Conservation (phyloP, 2,797 vertebrate genomes). For the Gallinago stenura region DNA sequence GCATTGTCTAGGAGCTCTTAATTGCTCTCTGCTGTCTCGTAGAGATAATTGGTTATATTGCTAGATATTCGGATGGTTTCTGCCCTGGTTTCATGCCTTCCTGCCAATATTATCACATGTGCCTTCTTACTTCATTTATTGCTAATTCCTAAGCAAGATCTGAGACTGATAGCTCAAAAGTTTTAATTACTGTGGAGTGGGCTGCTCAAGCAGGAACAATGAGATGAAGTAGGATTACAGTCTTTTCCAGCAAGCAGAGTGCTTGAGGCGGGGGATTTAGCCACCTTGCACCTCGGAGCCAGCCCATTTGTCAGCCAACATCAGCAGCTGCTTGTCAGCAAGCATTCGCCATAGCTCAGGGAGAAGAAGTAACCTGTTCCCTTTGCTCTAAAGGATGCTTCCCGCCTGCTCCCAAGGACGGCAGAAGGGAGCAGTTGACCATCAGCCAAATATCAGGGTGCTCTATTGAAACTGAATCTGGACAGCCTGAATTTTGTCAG, state of each 20-base stretch:
- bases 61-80: not conserved
- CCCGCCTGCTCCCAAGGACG: not conserved
- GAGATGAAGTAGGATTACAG: not conserved
- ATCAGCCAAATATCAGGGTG: not conserved
- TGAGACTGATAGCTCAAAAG: not conserved
- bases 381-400: not conserved
- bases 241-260: not conserved
- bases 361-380: not conserved
- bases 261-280: not conserved
- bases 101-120: not conserved
- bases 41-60: not conserved
- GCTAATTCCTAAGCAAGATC: not conserved
- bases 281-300: not conserved
- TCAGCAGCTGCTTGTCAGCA: not conserved
- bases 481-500: not conserved
- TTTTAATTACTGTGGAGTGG: not conserved
- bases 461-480: not conserved
- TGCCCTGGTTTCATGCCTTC: not conserved
- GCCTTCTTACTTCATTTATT: not conserved
- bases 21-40: not conserved
- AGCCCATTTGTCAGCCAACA: not conserved
- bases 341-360: not conserved
- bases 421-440: not conserved
- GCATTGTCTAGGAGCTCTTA: not conserved
- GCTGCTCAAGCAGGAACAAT: not conserved